Base-by-base conservation (phyloP, 37 sponge, comb jelly and placozoan genomes). In the Aplysina aerophoba region DNA sequence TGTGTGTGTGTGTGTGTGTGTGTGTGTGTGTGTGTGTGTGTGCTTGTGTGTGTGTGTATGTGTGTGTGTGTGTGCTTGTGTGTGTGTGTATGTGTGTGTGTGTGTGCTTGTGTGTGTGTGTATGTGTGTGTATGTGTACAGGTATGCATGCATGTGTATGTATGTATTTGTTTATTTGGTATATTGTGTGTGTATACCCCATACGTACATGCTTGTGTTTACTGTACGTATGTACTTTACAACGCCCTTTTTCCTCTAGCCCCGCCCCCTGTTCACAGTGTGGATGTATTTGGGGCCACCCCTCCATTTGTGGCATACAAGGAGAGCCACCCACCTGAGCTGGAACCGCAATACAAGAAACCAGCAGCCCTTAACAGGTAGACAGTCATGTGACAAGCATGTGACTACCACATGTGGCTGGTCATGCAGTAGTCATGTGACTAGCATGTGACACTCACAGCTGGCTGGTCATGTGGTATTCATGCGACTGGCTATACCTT, bases 81-180 rank as follows among this genome's bases (percentile, higher is more conserved):
- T 82, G 83, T 63, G 65, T 82, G 83, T 82, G 65, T 63, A 41
- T 82, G 83, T 63, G 67, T 82, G 83, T 63, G 67, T 82, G 83
- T 82, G 65, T 80, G 81, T 80, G 81, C 55, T 16, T 80, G 81
- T 80, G 81, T 80, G 81, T 80, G 59, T 54, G 59, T 80, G 81
- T 80, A 27, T 77, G 81, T 39, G 59, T 80, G 81, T 54, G 59
- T 80, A 27, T 80, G 81, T 80, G 81, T 80, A 59, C 38, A 39
- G 25, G 78, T 28, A 17, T 74, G 38, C 21, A 17, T 74, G 78
- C 34, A 17, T 74, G 78, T 74, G 78, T 74, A 39, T 74, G 78
- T 74, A 39, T 74, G 78, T 28, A 11, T 74, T 12, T n/a, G n/a
- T n/a, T n/a, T n/a, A n/a, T n/a, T n/a, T n/a, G 16, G n/a, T 12